These are phyloP conservation scores for Centropus unirufus DNA, from an alignment of 2,113 vertebrate genomes.

Conservation along the genomic window DNA sequence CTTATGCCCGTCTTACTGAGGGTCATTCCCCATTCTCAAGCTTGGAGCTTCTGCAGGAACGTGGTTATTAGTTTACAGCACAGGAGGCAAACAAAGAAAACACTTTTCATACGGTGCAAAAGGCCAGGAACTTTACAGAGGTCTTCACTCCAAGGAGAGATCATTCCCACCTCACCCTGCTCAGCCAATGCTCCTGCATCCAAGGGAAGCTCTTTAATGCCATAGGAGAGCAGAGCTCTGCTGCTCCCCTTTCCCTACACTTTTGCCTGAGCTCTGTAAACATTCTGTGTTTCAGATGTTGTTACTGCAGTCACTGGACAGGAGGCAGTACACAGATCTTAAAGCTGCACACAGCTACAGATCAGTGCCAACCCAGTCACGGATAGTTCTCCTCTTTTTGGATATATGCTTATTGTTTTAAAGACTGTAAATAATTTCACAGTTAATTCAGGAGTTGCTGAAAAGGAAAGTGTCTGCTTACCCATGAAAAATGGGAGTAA, in stretches of 20 bases:
- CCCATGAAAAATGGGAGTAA: background rate
- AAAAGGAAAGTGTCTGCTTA: background rate
- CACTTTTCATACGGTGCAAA: background rate
- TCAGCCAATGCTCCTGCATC: background rate
- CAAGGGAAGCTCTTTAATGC: background rate
- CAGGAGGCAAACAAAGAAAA: background rate
- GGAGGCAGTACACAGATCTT: background rate
- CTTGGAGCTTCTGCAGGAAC: background rate
- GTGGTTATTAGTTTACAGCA: background rate
- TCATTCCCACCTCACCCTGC: background rate
- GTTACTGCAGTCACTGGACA: background rate
- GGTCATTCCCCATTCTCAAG: background rate
- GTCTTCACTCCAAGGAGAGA: background rate
- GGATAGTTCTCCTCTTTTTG: background rate
- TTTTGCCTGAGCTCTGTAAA: background rate
- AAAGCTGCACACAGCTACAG: background rate
- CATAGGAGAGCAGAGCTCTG: background rate
- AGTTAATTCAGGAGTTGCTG: background rate
- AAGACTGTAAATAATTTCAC: background rate
- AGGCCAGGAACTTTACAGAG: background rate
- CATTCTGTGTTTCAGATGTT: accelerated
- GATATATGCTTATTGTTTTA: background rate
- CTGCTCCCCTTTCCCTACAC: background rate
- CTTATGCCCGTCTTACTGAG: background rate
- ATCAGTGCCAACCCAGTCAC: background rate